Evolutionary conservation across 2,797 vertebrate genomes (phyloP), one percentile per base, ranked within the genome.

Genomic region (Schizopygopsis malacanthus): DNA sequence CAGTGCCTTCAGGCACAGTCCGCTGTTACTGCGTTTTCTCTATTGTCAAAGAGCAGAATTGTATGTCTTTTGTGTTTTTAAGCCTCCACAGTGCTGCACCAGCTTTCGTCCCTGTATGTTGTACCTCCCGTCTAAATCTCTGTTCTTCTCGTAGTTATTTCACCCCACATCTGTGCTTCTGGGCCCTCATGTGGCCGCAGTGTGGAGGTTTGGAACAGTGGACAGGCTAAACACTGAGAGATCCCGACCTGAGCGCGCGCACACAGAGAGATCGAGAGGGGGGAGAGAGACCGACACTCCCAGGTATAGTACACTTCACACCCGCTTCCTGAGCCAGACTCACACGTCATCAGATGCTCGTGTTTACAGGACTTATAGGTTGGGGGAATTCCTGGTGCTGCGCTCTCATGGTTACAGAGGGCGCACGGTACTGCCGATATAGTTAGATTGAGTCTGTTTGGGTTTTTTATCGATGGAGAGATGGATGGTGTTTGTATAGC

Each of bases 111-210:
- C 28, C n/a, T 79, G 52, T 85, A n/a, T 70, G 65, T 71, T 71
- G 76, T 59, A 47, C 76, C 20, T 43, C n/a, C 12, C 4, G 8
- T 37, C n/a, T 70, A 59, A 69, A 84, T n/a, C 50, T 50, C 39
- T 79, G 25, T 80, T n/a, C n/a, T 83, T 78, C 47, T 50, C 6
- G 3, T 63, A 84, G 86, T 59, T 86, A 77, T 86, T 87, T 86
- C 78, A 41, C 20, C 65, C 76, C 54, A 73, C 67, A 71, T 81
- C 69, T 70, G 81, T 82, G 77, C 69, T 89, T 93, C 90, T 88
- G 90, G 91, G 94, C 93, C 91, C 94, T 92, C 91, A 96, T 96
- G 95, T 95, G 91, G 94, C 93, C 92, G 94, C 93, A 92, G 88
- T 92, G 52, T 89, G 90, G 94, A 91, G 93, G 90, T 92, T 56